Base-by-base conservation (phyloP, 2,888 invertebrate genomes). In the Mesopsocus fuscifrons region DNA sequence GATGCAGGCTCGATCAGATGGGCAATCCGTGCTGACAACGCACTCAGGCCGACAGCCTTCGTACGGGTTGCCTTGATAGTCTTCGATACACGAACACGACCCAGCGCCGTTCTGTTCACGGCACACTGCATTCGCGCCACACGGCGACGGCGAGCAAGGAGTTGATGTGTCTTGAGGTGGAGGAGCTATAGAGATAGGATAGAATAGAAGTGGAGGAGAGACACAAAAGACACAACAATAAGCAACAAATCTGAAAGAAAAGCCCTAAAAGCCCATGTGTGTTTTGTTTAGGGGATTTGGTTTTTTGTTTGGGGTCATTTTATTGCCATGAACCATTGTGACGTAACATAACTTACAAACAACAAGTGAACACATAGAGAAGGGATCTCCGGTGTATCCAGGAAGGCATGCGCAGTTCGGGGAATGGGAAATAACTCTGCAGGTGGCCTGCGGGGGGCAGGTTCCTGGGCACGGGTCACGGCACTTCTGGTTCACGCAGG, bases 1-100 rank as follows among this genome's bases (percentile, higher is more conserved):
- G 48, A 69, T 66, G 57, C 77, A 78, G 35, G 75, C 71, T 57
- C 60, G 64, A 49, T 65, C 66, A 44, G 73, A 65, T n/a, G 71
- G 62, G 54, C 76, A 77, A 55, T 76, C 76, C 23, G 72, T 66
- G 57, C 75, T 72, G 34, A 71, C 62, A 50, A 69, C 59, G 50
- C 74, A 74, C 51, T 74, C 74, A 2, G 74, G 72, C 9, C 72
- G 67, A 54, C 77, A 78, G 49, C 74, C 74, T 40, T 77, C 57
- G 46, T 58, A 80, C 32, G 83, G 82, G 57, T 82, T 77, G 50
- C 84, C 83, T 51, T 74, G 69, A 59, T 77, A 77, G 49, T 76
- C 76, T 4, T 72, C 67, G 44, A 72, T 58, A 56, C 80, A 80
- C 50, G 71, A 68, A 55, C 83, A 83, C 34, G 79, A 72, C 47